Conservation (phyloP, 2,888 invertebrate species). For the Mylabris sibirica region DNA sequence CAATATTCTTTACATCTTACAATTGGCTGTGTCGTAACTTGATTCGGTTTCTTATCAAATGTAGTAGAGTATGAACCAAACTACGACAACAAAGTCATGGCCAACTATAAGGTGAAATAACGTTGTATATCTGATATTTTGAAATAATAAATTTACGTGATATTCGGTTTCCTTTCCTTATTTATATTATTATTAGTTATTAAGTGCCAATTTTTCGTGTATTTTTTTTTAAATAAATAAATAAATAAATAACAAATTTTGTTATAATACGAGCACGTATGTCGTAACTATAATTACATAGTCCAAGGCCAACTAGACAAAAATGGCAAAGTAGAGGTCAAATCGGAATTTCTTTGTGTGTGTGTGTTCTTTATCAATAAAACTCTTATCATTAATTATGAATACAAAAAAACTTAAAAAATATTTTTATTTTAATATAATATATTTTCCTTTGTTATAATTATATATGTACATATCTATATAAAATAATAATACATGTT, state of each 20-base stretch:
- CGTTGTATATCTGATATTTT: too few relatives aligned
- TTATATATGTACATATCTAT: not conserved
- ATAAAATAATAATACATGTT: slow-evolving; percentile 9
- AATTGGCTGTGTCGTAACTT: too few relatives aligned
- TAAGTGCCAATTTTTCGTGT: slow-evolving; percentile 12
- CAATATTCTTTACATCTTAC: too few relatives aligned
- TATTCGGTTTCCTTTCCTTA: not conserved
- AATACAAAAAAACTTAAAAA: not conserved
- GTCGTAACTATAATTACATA: not conserved
- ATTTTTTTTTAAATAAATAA: slow-evolving; percentile 16
- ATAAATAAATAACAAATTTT: too few relatives aligned
- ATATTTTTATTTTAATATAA: not conserved
- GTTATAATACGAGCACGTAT: not conserved
- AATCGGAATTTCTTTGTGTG: too few relatives aligned
- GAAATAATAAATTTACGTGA: slow-evolving; percentile 19
- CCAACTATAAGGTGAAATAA: too few relatives aligned
- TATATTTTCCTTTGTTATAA: not conserved
- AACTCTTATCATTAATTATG: not conserved
- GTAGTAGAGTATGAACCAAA: too few relatives aligned
- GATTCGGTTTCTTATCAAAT: too few relatives aligned
- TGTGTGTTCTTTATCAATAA: not conserved
- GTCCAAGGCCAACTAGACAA: not conserved
- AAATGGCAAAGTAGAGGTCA: too few relatives aligned
- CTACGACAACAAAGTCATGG: too few relatives aligned
- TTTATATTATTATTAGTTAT: slow-evolving; percentile 16